Conservation (phyloP, 1,140 invertebrate species). For the Drosophila miranda region DNA sequence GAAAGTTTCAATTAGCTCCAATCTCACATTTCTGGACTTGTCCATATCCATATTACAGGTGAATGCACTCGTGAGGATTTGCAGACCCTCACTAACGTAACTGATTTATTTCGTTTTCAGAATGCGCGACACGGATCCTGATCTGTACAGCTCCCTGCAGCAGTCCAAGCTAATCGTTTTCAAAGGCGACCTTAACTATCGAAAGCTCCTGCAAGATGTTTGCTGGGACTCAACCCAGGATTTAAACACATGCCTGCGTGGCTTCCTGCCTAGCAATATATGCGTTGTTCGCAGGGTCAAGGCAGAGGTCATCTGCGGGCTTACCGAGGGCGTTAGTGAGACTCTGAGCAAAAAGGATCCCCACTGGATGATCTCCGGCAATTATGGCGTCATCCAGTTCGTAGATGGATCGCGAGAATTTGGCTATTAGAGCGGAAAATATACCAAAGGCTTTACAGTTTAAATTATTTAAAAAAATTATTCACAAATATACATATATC, state of each 20-base stretch:
- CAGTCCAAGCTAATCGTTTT: constrained; percentile 91
- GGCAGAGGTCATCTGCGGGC: constrained; percentile 94
- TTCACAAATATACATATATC: constrained; percentile 14
- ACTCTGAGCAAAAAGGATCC: constrained; percentile 85
- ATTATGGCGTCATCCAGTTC: constrained; percentile 87
- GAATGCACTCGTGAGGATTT: neutral
- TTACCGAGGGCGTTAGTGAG: constrained; percentile 86
- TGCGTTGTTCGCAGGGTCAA: constrained; percentile 93
- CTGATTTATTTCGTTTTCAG: constrained; percentile 76
- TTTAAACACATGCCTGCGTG: constrained; percentile 88
- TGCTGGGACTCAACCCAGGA: constrained; percentile 89
- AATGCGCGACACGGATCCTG: constrained; percentile 88
- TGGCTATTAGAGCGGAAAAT: constrained; percentile 48
- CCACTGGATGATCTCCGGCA: constrained; percentile 94
- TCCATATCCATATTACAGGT: constrained; percentile 87
- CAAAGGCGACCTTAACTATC: constrained; percentile 98
- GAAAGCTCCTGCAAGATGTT: constrained; percentile 95
- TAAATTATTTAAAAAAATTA: constrained; percentile 20
- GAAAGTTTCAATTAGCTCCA: constrained; percentile 83
- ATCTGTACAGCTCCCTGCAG: constrained; percentile 89
- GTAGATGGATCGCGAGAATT: constrained; percentile 55
- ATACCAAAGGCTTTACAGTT: constrained; percentile 15
- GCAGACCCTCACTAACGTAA: neutral
- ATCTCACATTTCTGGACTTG: constrained; percentile 94
- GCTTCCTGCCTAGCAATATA: constrained; percentile 92